Evolutionary conservation across 2,888 invertebrate species (phyloP).

Genomic region (Nymphalis c-album): DNA sequence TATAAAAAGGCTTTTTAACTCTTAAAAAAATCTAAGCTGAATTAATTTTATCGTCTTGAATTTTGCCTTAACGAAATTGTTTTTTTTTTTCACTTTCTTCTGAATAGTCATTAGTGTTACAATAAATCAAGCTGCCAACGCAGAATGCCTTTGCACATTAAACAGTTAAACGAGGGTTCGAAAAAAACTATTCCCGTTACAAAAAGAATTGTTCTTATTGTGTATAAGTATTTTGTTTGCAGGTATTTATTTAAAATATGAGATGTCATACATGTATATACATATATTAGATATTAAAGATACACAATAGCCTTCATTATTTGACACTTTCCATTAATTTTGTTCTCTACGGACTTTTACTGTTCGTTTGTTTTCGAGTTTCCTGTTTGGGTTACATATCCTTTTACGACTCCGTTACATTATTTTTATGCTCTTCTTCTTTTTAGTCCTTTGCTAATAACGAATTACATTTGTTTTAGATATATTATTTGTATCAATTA

Average conservation of each 20-base stretch:
- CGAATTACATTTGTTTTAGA: too few species aligned
- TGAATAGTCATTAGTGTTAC: constrained; percentile 38
- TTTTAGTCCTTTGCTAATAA: too few species aligned
- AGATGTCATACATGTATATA: too few species aligned
- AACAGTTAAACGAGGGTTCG: constrained; percentile 32
- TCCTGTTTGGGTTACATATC: too few species aligned
- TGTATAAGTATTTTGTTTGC: background rate
- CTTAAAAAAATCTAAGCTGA: constrained; percentile 35
- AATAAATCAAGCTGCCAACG: constrained; percentile 37
- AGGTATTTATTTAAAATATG: background rate
- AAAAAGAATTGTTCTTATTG: constrained; percentile 3
- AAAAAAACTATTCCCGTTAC: constrained; percentile 28
- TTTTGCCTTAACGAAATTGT: constrained; percentile 32
- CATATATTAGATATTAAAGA: too few species aligned
- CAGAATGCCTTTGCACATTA: constrained; percentile 36
- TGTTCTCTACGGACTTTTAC: too few species aligned
- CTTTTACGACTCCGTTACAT: too few species aligned
- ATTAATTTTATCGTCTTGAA: constrained; percentile 38
- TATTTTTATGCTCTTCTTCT: too few species aligned
- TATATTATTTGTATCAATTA: too few species aligned
- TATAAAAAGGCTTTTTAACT: constrained; percentile 34
- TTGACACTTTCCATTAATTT: too few species aligned
- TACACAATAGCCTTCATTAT: too few species aligned
- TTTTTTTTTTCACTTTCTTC: constrained; percentile 32
- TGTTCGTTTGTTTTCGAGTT: too few species aligned